These are phyloP conservation scores for Sphyrna mokarran DNA, from an alignment of 2,113 vertebrate genomes.

Conservation along the genomic window DNA sequence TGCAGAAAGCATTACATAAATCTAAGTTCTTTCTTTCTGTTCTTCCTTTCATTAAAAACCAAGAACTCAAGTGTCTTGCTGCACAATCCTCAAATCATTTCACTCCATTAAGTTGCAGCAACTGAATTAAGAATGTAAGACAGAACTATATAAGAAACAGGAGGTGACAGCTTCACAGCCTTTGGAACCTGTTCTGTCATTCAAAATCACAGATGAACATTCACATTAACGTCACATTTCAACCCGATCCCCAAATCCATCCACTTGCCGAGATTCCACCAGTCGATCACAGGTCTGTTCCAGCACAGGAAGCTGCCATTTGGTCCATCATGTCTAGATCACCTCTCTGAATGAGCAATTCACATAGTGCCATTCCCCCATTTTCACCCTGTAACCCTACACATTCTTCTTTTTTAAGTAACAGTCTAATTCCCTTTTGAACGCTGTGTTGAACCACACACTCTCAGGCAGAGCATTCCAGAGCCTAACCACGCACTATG, in stretches of 20 bases:
- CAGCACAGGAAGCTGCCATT: too few species aligned
- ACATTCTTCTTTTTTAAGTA: too few species aligned
- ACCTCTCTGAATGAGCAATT: too few species aligned
- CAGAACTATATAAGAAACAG: neutral
- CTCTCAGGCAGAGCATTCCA: too few species aligned
- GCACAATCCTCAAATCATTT: neutral
- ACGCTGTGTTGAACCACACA: too few species aligned
- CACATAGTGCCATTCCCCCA: too few species aligned
- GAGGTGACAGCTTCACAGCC: neutral
- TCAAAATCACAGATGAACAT: neutral
- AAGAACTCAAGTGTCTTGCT: neutral
- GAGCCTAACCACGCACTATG: too few species aligned
- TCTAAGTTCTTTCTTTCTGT: neutral
- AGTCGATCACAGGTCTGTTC: neutral
- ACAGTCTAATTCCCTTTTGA: too few species aligned
- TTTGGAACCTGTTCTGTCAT: neutral
- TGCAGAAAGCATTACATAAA: neutral
- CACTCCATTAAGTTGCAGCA: neutral
- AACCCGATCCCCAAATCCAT: neutral
- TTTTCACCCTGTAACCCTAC: too few species aligned
- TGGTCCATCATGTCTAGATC: too few species aligned
- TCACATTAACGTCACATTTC: neutral
- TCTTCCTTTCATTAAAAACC: neutral
- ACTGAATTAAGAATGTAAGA: neutral
- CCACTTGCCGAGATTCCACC: neutral